Evolutionary conservation across 2,888 invertebrate species (phyloP), one percentile per base, ranked within the genome.

Genomic region (Diadegma fenestrale): DNA sequence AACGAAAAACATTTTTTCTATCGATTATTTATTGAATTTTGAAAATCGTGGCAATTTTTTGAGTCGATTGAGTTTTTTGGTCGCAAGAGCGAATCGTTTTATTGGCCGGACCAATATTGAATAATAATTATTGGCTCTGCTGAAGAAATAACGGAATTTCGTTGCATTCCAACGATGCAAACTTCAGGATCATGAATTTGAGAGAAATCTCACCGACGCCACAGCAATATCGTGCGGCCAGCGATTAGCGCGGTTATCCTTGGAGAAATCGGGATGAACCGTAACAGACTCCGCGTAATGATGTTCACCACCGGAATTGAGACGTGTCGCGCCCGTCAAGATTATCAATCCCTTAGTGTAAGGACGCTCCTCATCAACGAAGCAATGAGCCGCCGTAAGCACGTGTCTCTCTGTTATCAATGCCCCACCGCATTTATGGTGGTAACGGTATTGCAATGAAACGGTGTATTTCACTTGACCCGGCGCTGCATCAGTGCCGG

Each of bases 381-480:
- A 84, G 80, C 90, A 90, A 81, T 90, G 90, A 37, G 91, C 91
- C 41, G 91, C 90, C 5, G 90, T 90, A 14, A 91, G 82, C 41
- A 90, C 85, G 78, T 89, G 89, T 41, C 80, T 66, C n/a, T 85
- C 79, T 33, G 82, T 86, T 19, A 91, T 89, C 19, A 90, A 84
- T 12, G 90, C 78, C 58, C 91, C 91, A 12, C 90, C 90, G 69
- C 90, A 91, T 37, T 83, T 79, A 33, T 88, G 87, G 22, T 61
- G 30, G 51, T 75, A 10, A 48, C 82, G 51, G 51, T 79, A 41
- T 73, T 82, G 58, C 26, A 91, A 68, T 7, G 90, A 89, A 30
- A 88, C 90, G 69, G 88, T 88, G 72, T 90, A 90, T 6, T 89
- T 89, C 45, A 89, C 86, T 61, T 87, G 80, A 48, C 80, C 85